These are phyloP conservation scores for Saguinus imperator DNA, from an alignment of 2,113 vertebrate species.

Conservation along the genomic window DNA sequence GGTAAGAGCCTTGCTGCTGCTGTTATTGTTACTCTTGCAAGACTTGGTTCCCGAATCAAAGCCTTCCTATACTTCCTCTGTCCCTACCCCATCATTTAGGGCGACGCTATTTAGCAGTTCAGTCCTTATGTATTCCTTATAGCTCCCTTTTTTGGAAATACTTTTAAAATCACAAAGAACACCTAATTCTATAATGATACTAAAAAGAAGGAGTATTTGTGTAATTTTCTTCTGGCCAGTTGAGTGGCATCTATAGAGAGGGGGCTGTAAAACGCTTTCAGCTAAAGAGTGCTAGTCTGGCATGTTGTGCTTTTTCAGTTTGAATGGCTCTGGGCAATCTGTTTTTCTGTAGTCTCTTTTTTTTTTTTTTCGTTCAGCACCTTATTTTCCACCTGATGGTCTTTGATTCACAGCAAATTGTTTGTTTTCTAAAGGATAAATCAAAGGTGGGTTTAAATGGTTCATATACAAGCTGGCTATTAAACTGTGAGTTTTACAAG, in stretches of 20 bases:
- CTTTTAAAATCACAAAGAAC: background rate
- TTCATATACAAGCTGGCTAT: conserved; percentile 36
- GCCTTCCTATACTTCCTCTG: background rate
- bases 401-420: conserved; percentile 42
- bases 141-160: background rate
- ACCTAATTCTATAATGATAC: background rate
- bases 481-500: conserved; percentile 12
- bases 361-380: background rate
- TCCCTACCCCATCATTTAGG: background rate
- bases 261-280: background rate
- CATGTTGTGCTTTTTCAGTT: background rate
- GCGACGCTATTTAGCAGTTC: background rate
- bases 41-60: background rate
- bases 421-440: conserved; percentile 41
- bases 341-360: background rate
- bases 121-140: background rate
- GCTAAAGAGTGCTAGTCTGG: background rate
- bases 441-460: conserved; percentile 19
- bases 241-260: background rate
- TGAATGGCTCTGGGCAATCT: background rate
- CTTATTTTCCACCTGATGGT: conserved; percentile 25
- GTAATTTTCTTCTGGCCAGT: background rate
- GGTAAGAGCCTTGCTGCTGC: background rate
- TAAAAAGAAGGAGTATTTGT: background rate
- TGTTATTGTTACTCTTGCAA: background rate